Evolutionary conservation across 1,140 invertebrate genomes (phyloP).

Genomic region (Euglossa dilemma): DNA sequence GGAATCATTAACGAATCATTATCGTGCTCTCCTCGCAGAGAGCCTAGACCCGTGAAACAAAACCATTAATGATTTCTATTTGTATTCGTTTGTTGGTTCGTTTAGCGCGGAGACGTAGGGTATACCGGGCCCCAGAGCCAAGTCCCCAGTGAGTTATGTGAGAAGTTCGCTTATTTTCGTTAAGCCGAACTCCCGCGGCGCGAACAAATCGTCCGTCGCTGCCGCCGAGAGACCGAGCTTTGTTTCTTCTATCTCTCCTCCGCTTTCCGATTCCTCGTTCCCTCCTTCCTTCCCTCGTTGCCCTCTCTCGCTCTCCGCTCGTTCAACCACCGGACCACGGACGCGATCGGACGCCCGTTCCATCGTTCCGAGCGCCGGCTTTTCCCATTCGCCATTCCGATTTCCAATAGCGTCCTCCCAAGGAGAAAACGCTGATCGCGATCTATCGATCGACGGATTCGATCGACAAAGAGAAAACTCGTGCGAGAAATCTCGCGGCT

Average conservation of each 20-base stretch:
- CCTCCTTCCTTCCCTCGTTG: neutral
- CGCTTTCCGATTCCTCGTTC: conserved; percentile 51
- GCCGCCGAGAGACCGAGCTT: conserved; percentile 64
- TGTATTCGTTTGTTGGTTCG: conserved; percentile 74
- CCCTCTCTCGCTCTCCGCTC: neutral
- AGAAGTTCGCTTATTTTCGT: conserved; percentile 81
- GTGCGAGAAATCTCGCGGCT: neutral
- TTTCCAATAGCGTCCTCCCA: neutral
- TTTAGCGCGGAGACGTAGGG: conserved; percentile 47
- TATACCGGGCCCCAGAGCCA: conserved; percentile 58
- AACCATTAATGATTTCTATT: conserved; percentile 82
- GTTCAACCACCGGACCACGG: neutral
- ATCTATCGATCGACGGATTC: too few species aligned
- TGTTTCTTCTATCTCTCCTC: conserved; percentile 67
- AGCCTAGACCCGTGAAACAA: conserved; percentile 74
- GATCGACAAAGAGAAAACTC: neutral
- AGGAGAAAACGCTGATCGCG: too few species aligned
- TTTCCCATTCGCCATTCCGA: conserved; percentile 7
- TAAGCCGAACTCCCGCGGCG: conserved; percentile 79
- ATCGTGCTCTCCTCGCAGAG: conserved; percentile 57
- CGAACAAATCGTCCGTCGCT: conserved; percentile 79
- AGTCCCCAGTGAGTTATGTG: conserved; percentile 80
- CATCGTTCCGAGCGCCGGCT: neutral
- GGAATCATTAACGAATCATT: conserved; percentile 81
- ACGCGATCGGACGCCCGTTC: neutral